These are phyloP conservation scores for Carlito syrichta DNA, from an alignment of 2,113 vertebrate species.

Conservation along the genomic window DNA sequence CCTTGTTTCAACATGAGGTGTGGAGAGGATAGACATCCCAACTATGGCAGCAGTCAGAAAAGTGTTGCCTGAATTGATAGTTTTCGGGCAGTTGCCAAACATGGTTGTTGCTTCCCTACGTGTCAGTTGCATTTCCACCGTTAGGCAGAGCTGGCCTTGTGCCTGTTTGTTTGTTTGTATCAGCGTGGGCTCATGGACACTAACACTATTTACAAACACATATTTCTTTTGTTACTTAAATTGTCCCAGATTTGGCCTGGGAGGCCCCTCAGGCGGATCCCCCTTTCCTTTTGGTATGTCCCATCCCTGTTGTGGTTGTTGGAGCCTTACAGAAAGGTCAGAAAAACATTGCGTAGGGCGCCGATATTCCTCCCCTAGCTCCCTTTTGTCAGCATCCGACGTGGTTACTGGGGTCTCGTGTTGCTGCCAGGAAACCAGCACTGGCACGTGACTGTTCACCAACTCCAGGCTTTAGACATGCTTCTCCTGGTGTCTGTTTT, in stretches of 20 bases:
- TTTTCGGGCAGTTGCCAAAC: too few species aligned
- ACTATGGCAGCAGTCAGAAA: neutral
- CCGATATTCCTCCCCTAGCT: accelerated
- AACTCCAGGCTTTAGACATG: neutral
- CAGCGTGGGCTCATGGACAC: neutral
- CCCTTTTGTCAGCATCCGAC: too few species aligned
- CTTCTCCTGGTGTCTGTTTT: neutral
- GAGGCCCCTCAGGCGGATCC: neutral
- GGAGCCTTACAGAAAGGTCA: neutral
- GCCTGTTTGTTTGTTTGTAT: neutral
- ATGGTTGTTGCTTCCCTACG: accelerated
- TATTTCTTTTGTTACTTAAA: neutral
- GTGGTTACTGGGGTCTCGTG: too few species aligned
- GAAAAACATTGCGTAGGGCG: neutral
- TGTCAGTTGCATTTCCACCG: neutral
- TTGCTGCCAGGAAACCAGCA: neutral
- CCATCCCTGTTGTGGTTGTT: neutral
- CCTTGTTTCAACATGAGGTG: neutral
- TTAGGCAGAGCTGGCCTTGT: neutral
- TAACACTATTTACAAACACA: neutral
- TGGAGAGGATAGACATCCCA: neutral
- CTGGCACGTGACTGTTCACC: accelerated
- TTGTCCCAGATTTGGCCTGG: neutral
- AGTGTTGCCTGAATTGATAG: neutral
- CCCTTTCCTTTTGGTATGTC: neutral